Percentiles rank a stretch among this genome's conserved stretches.
Conservation (phyloP, 2,888 invertebrate species). For the Ophion ellenae region DNA sequence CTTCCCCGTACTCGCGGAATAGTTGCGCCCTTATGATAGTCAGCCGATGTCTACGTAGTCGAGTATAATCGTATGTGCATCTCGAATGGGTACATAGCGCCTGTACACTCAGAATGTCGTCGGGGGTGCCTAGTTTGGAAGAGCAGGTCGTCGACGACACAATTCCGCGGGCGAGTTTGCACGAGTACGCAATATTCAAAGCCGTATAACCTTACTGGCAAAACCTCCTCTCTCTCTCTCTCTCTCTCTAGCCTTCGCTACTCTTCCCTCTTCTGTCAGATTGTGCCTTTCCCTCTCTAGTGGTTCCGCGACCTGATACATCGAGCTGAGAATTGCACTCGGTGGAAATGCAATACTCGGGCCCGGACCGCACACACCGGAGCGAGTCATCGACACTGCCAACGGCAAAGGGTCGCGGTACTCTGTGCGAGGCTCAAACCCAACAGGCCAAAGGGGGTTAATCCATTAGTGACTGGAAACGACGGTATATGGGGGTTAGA, state of each 20-base stretch:
- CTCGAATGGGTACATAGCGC: constrained; percentile 31
- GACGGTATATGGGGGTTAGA: constrained; percentile 28
- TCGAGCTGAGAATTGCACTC: constrained; percentile 52
- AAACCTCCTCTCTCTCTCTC: constrained; percentile 7
- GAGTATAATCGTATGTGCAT: constrained; percentile 18
- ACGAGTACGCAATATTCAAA: constrained; percentile 61
- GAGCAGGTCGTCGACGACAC: constrained; percentile 39
- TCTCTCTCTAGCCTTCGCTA: background rate
- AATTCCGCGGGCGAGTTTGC: constrained; percentile 50
- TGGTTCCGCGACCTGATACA: constrained; percentile 39
- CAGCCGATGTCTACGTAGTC: background rate
- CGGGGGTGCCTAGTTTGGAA: constrained; percentile 29
- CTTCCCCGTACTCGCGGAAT: background rate
- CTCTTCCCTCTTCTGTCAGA: background rate
- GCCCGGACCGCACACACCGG: constrained; percentile 4
- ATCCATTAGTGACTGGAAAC: constrained; percentile 66
- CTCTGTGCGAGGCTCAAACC: background rate
- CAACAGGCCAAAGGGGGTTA: constrained; percentile 64
- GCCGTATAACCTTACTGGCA: constrained; percentile 42
- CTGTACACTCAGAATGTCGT: constrained; percentile 27
- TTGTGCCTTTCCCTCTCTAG: constrained; percentile 14
- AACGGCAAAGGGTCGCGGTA: constrained; percentile 40
- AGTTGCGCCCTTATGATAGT: constrained; percentile 15
- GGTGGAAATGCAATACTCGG: constrained; percentile 58
- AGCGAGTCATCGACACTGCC: constrained; percentile 27